Evolutionary conservation across 2,888 invertebrate species (phyloP).

Genomic region (Melanotus villosus): DNA sequence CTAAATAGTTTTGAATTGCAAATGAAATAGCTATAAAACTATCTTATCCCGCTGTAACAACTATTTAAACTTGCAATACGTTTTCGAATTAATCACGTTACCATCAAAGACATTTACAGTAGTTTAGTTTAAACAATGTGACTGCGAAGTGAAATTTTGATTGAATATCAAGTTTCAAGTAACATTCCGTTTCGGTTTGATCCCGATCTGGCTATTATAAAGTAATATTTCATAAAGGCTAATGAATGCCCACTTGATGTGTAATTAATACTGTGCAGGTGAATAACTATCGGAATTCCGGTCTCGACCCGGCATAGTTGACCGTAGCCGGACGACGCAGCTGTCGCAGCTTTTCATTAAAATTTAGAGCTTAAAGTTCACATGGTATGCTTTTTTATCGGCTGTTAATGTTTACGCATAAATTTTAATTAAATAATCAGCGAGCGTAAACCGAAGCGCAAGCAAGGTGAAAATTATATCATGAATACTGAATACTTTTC

Average conservation of each 20-base stretch:
- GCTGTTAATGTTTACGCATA: conserved; percentile 5
- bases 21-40: too few species aligned
- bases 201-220: conserved; percentile 26
- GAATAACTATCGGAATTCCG: conserved; percentile 40
- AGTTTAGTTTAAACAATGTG: background rate
- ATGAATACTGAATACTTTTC: background rate
- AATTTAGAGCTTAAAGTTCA: conserved; percentile 30
- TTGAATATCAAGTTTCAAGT: background rate
- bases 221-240: conserved; percentile 33
- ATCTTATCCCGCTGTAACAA: background rate
- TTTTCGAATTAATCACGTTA: background rate
- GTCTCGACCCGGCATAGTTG: conserved; percentile 36
- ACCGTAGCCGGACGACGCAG: conserved; percentile 30
- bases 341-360: conserved; percentile 25
- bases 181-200: background rate
- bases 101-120: background rate
- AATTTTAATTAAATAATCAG: conserved; percentile 4
- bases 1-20: too few species aligned
- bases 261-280: conserved; percentile 39
- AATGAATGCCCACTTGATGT: conserved; percentile 37
- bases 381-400: conserved; percentile 2
- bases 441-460: background rate
- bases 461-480: background rate
- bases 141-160: background rate
- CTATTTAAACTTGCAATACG: background rate